Percentiles rank a stretch among this genome's conserved stretches.
Conservation (phyloP, 2,888 invertebrate genomes). For the Dynastes grantii region DNA sequence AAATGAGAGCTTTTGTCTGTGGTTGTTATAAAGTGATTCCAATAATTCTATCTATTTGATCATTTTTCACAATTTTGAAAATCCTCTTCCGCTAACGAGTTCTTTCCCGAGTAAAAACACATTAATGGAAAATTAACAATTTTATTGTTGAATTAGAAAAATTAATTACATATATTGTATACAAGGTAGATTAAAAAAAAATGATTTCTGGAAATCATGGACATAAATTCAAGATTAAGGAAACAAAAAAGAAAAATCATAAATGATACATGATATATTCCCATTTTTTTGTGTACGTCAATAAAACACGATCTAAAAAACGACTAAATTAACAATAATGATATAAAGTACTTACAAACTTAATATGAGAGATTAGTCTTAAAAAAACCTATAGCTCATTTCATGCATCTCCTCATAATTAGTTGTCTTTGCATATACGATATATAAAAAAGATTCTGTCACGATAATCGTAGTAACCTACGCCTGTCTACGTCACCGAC, state of each 20-base stretch:
- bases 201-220: not conserved
- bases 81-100: too few relatives aligned
- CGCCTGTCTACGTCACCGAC: not conserved
- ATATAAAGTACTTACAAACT: slow-evolving; percentile 24
- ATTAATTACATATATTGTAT: slow-evolving; percentile 28
- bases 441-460: slow-evolving; percentile 24
- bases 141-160: slow-evolving; percentile 34
- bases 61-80: too few relatives aligned
- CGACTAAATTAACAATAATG: slow-evolving; percentile 23
- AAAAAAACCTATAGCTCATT: slow-evolving; percentile 28
- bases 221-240: not conserved
- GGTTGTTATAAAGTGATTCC: too few relatives aligned
- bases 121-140: slow-evolving; percentile 23
- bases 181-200: slow-evolving; percentile 1
- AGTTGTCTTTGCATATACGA: not conserved
- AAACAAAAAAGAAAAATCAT: not conserved
- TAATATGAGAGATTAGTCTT: slow-evolving; percentile 28
- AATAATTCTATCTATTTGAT: too few relatives aligned
- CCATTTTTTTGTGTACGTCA: slow-evolving; percentile 10
- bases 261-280: not conserved
- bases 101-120: not conserved
- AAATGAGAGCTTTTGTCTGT: too few relatives aligned
- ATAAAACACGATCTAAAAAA: slow-evolving; percentile 14
- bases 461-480: not conserved
- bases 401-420: not conserved